Base-by-base conservation (phyloP, 1,140 invertebrate species). In the Macrobrachium rosenbergii region DNA sequence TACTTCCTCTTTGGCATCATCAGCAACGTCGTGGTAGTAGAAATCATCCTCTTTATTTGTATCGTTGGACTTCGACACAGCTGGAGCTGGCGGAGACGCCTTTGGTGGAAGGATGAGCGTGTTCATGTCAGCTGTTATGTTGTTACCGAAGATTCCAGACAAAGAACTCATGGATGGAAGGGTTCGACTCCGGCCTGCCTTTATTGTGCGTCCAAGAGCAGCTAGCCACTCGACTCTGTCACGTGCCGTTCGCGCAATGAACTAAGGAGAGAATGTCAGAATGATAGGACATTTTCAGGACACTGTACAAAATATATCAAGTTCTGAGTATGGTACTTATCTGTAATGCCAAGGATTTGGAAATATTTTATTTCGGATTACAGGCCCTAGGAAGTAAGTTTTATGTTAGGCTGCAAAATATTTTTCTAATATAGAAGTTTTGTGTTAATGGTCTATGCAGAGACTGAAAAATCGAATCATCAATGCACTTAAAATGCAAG, bases 211-310 rank as follows among this genome's bases (percentile, higher is more conserved):
- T 21, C 69, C 63, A 12, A 87, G 58, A 3, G 85, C 85, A 12
- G 60, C 59, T 28, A 87, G 59, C 85, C 85, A 87, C 17, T 87
- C 85, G 11, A 63, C 23, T 75, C 81, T 87, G 63, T 87, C 85
- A 17, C 79, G 78, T 8, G 85, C 78, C 45, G 85, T 87, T 10
- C 85, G 78, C 28, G 78, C 85, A 52, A 87, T 87, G 60, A 87
- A 87, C 85, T 87, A 69, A 19, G 69, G 67, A 58, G 23, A 81
- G 43, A 63, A 75, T 10, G 63, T 37, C 12, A 81, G 43, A 63
- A 75, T 10, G 63, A 59, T n/a, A n/a, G 0, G 14, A 28, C 64
- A 21, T 8, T 14, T 21, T 67, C 7, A 28, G 64, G 5, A 12
- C 5, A 8, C 7, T 37, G 3, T 37, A 37, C 28, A 37, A 37